phyloP scores from a whole-genome alignment of 2,888 invertebrate species.

The Pemphredon lugubris region DNA sequence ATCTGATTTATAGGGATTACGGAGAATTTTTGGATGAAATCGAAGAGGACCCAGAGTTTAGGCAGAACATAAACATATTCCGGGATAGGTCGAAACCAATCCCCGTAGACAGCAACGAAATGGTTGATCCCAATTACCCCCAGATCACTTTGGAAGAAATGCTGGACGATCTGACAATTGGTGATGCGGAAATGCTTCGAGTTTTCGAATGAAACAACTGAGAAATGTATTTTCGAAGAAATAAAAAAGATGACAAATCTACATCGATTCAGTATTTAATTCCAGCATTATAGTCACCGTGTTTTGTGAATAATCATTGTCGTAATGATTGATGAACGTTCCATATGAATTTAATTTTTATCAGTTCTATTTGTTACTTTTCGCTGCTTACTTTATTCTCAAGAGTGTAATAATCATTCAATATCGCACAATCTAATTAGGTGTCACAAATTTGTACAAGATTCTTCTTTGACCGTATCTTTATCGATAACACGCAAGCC shows the following conservation, averaged over 20 bases:
- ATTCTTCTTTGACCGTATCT: too few relatives aligned
- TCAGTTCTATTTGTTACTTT: too few relatives aligned
- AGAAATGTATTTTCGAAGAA: neutral
- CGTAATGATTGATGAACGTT: too few relatives aligned
- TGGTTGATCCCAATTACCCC: conserved; percentile 86
- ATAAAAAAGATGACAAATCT: neutral
- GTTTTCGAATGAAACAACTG: neutral
- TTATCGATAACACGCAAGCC: too few relatives aligned
- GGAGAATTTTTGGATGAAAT: conserved; percentile 98
- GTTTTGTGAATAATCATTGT: too few relatives aligned
- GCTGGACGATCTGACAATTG: conserved; percentile 93
- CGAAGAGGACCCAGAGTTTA: conserved; percentile 95
- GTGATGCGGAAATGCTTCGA: conserved; percentile 86
- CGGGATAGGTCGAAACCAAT: conserved; percentile 83
- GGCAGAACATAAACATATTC: conserved; percentile 97
- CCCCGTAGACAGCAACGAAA: conserved; percentile 83
- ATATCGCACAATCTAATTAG: too few relatives aligned
- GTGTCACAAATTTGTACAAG: too few relatives aligned
- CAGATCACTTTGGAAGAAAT: conserved; percentile 94
- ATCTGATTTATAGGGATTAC: conserved; percentile 96
- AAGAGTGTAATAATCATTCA: too few relatives aligned
- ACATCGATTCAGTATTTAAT: too few relatives aligned
- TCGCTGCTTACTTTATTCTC: too few relatives aligned
- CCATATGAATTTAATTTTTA: too few relatives aligned
- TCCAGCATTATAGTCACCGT: too few relatives aligned